Evolutionary conservation across 2,113 vertebrate genomes (phyloP).

Genomic region (Cettia cetti): DNA sequence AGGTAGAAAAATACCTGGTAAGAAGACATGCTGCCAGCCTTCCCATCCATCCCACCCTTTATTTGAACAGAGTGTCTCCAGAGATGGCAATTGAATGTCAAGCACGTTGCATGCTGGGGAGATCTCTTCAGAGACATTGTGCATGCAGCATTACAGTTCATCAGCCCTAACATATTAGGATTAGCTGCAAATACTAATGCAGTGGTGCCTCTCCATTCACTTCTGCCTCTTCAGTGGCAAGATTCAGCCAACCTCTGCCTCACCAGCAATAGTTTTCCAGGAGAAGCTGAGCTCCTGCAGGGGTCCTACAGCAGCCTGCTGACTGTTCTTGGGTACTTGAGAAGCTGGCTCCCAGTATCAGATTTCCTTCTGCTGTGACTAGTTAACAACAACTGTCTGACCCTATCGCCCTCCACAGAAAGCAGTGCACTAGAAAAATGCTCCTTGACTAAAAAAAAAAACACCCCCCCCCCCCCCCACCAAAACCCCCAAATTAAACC

Average conservation of each 20-base stretch:
- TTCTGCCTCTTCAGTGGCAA: neutral
- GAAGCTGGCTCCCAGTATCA: neutral
- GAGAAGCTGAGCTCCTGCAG: neutral
- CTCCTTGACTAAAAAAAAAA: neutral
- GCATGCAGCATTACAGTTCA: neutral
- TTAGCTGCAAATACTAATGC: neutral
- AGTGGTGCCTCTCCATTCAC: neutral
- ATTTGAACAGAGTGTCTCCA: neutral
- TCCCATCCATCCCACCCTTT: neutral
- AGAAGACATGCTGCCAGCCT: rapidly evolving
- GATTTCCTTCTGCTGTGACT: neutral
- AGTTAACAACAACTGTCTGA: neutral
- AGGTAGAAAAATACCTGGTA: neutral
- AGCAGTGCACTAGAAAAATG: neutral
- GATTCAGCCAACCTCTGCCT: neutral
- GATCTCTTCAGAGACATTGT: neutral
- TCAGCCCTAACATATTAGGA: neutral
- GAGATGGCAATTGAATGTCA: neutral
- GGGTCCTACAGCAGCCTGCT: neutral
- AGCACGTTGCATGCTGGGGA: neutral
- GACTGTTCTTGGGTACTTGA: neutral
- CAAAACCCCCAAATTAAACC: no score
- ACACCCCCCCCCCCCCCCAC: no score
- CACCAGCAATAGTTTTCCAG: neutral
- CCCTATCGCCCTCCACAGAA: rapidly evolving